phyloP scores from a whole-genome alignment of 2,888 invertebrate species.

The Pandemis corylana region DNA sequence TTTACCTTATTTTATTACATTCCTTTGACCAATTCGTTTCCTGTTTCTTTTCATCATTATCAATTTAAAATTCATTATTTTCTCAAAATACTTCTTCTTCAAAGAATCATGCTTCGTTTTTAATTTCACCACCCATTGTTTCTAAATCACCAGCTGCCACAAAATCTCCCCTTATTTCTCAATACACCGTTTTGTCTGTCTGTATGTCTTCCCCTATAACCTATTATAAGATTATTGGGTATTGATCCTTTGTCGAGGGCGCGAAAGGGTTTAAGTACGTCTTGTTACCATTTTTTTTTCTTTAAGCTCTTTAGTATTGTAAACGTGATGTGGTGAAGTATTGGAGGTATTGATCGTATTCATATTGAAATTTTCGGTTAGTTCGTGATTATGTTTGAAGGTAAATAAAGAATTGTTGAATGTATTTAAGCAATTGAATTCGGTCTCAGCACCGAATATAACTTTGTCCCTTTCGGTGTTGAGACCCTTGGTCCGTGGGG shows the following conservation, averaged over 20 bases:
- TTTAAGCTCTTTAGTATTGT: slow-evolving; percentile 43
- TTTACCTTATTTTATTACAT: no score
- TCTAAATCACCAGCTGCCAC: slow-evolving; percentile 59
- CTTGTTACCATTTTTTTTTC: slow-evolving; percentile 60
- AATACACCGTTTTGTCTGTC: slow-evolving; percentile 55
- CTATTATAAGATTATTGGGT: slow-evolving; percentile 83
- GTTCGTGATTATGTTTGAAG: slow-evolving; percentile 27
- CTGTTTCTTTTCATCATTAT: background rate
- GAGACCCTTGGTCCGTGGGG: no score
- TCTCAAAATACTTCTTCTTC: background rate
- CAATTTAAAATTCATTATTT: background rate
- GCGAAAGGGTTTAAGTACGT: slow-evolving; percentile 74
- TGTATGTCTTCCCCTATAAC: slow-evolving; percentile 40
- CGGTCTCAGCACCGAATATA: no score
- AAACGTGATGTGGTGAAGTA: slow-evolving; percentile 46
- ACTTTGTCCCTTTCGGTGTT: no score
- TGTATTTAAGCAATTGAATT: background rate
- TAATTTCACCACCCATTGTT: slow-evolving; percentile 47
- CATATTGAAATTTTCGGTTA: slow-evolving; percentile 38
- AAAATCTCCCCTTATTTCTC: slow-evolving; percentile 63
- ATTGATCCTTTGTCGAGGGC: slow-evolving; percentile 80
- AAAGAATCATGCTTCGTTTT: background rate
- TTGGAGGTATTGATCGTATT: slow-evolving; percentile 43
- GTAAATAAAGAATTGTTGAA: slow-evolving; percentile 34
- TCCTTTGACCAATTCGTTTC: background rate